Percentiles rank a stretch among this genome's conserved stretches.
Evolutionary conservation across 2,888 invertebrate species (phyloP).

Genomic region (Brachypalpus laphriformis): DNA sequence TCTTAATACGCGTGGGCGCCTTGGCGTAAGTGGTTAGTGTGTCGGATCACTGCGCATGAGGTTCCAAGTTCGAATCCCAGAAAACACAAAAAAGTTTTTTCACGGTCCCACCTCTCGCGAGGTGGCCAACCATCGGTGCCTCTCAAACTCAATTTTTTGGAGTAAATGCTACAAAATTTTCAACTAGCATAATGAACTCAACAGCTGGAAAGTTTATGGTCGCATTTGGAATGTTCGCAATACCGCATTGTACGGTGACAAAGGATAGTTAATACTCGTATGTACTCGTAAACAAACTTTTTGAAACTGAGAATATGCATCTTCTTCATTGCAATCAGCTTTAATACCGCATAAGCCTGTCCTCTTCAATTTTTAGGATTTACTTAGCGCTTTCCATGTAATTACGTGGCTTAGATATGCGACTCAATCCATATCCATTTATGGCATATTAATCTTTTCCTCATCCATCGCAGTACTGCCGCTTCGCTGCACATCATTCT

Average conservation of each 20-base stretch:
- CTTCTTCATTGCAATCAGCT: too few species aligned
- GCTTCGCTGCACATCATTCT: slow-evolving; percentile 27
- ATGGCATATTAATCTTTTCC: slow-evolving; percentile 33
- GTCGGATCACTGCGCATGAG: too few species aligned
- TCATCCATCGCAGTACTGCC: neutral
- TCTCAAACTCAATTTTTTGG: too few species aligned
- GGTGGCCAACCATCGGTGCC: too few species aligned
- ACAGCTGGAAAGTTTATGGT: slow-evolving; percentile 19
- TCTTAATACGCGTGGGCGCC: too few species aligned
- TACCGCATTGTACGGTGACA: slow-evolving; percentile 22
- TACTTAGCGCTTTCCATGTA: neutral
- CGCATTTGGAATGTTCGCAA: slow-evolving; percentile 8
- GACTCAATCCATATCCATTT: neutral
- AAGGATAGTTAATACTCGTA: slow-evolving; percentile 40
- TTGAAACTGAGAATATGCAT: too few species aligned
- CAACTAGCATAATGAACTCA: slow-evolving; percentile 7
- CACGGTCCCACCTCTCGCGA: too few species aligned
- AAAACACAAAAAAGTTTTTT: too few species aligned
- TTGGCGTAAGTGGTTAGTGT: too few species aligned
- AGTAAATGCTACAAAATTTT: too few species aligned
- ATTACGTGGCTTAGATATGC: neutral
- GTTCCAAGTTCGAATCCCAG: too few species aligned
- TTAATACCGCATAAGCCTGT: neutral
- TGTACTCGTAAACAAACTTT: too few species aligned
- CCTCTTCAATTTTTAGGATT: neutral